These are phyloP conservation scores for Sarcophaga rosellei DNA, from an alignment of 2,888 invertebrate species.

Conservation along the genomic window DNA sequence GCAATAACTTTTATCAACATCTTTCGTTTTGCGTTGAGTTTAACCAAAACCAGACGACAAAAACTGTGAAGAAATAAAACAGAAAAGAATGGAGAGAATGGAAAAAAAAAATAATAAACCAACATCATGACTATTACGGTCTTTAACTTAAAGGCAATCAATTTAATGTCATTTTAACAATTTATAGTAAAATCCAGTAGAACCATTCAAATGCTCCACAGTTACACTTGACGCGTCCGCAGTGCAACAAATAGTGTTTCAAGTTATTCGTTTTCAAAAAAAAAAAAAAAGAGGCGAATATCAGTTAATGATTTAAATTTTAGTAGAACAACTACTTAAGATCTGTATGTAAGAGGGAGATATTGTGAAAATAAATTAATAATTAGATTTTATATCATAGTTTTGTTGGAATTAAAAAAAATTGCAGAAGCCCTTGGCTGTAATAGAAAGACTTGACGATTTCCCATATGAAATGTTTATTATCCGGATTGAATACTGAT, in stretches of 20 bases:
- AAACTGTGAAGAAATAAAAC: background rate
- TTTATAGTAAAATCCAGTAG: constrained; percentile 54
- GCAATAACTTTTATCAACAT: constrained; percentile 30
- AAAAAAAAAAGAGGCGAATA: constrained; percentile 8
- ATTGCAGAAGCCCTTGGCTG: background rate
- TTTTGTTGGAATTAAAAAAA: background rate
- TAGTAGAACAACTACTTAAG: background rate
- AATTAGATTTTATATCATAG: too few species aligned
- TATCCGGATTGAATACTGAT: too few species aligned
- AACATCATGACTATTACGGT: constrained; percentile 64
- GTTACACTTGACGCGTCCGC: background rate
- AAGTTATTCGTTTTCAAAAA: constrained; percentile 33
- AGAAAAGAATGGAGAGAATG: background rate
- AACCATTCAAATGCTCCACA: constrained; percentile 39
- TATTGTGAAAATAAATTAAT: too few species aligned
- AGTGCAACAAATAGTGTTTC: constrained; percentile 28
- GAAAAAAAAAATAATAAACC: constrained; percentile 27
- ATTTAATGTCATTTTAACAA: constrained; percentile 67
- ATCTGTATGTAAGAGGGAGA: background rate
- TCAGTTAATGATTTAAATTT: constrained; percentile 27
- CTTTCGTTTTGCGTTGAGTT: constrained; percentile 17
- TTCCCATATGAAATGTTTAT: too few species aligned
- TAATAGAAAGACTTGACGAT: too few species aligned
- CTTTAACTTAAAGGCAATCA: constrained; percentile 66
- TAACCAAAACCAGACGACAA: background rate